A percentile compares a stretch with the other conserved stretches of the same genome.
Evolutionary conservation across 2,888 invertebrate species (phyloP).

Genomic region (Diplolepis rosae): DNA sequence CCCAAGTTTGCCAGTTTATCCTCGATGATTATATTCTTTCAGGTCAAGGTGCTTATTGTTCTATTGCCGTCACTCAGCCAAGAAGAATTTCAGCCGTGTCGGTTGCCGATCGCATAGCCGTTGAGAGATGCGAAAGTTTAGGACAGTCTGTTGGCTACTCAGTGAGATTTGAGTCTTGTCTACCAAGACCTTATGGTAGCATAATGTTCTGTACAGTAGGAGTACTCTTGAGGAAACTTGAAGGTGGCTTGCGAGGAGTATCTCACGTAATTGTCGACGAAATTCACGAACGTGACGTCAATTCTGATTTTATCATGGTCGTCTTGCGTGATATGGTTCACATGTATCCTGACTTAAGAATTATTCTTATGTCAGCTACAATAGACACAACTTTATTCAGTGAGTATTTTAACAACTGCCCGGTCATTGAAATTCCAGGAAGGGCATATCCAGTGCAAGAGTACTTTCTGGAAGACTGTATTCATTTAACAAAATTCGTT

Average conservation of each 20-base stretch:
- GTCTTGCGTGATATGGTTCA: slow-evolving; percentile 96
- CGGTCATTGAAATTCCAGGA: slow-evolving; percentile 93
- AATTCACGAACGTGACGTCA: slow-evolving; percentile 94
- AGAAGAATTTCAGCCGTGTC: slow-evolving; percentile 97
- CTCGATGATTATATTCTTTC: slow-evolving; percentile 92
- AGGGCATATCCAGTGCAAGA: slow-evolving; percentile 91
- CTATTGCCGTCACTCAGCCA: slow-evolving; percentile 95
- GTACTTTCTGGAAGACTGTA: slow-evolving; percentile 94
- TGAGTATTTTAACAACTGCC: slow-evolving; percentile 92
- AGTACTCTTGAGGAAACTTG: slow-evolving; percentile 92
- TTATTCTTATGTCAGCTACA: slow-evolving; percentile 98
- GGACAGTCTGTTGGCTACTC: slow-evolving; percentile 90
- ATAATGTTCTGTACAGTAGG: slow-evolving; percentile 98
- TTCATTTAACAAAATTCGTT: slow-evolving; percentile 89
- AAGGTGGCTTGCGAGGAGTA: slow-evolving; percentile 93
- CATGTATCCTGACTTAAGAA: slow-evolving; percentile 90
- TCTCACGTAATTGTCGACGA: slow-evolving; percentile 99
- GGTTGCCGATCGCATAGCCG: slow-evolving; percentile 95
- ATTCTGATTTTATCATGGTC: slow-evolving; percentile 96
- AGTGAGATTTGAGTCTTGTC: slow-evolving; percentile 93
- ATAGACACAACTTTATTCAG: slow-evolving; percentile 95
- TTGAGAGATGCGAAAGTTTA: slow-evolving; percentile 89
- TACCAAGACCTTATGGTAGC: slow-evolving; percentile 95
- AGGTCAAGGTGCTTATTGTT: slow-evolving; percentile 93
- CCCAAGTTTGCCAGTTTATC: slow-evolving; percentile 95